These are phyloP conservation scores for Pongo abelii DNA, from an alignment of 2,113 vertebrate genomes.

Conservation along the genomic window DNA sequence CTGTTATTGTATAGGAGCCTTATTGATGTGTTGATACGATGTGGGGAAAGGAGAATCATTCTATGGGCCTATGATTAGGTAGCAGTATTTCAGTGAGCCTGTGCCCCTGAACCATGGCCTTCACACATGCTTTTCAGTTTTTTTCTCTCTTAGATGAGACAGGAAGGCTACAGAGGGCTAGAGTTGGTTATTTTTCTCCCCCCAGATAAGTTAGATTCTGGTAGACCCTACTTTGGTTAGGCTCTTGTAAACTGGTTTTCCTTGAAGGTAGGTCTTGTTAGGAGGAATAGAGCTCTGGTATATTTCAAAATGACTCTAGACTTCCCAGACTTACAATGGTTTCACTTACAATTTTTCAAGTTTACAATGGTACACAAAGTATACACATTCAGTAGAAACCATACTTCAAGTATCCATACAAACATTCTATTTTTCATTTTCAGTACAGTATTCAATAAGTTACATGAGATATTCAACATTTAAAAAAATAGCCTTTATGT, in stretches of 20 bases:
- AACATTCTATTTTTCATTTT: neutral
- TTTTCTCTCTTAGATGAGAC: neutral
- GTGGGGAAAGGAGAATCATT: neutral
- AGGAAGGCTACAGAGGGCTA: neutral
- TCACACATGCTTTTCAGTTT: neutral
- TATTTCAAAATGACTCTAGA: neutral
- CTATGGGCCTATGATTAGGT: neutral
- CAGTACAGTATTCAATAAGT: neutral
- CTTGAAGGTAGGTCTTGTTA: neutral
- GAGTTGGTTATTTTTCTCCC: neutral
- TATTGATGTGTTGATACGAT: neutral
- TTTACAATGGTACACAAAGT: neutral
- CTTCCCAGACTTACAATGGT: neutral
- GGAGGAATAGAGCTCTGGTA: neutral
- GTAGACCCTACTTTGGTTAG: neutral
- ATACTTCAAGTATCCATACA: neutral
- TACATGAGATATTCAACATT: neutral
- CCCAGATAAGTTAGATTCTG: neutral
- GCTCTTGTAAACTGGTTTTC: neutral
- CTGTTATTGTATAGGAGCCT: neutral
- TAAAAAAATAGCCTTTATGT: neutral
- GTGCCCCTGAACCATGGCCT: neutral
- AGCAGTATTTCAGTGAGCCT: neutral
- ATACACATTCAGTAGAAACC: neutral
- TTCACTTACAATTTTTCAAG: neutral